Percentiles rank a stretch among this genome's conserved stretches.
Evolutionary conservation across 2,113 vertebrate genomes (phyloP).

Genomic region (Gobiocypris rarus): DNA sequence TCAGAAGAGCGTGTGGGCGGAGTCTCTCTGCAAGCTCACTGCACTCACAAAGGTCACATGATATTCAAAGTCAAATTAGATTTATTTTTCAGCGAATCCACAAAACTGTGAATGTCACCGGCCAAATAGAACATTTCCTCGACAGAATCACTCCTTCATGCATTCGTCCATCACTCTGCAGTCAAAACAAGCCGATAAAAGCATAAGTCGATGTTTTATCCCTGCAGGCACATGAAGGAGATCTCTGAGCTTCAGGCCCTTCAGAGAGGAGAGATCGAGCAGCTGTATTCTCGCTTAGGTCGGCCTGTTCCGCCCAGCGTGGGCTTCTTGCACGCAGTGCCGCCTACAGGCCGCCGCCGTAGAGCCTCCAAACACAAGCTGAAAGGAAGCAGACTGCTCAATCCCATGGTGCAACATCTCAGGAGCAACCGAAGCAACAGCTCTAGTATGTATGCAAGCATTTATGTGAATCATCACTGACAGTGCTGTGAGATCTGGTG

Average conservation of each 20-base stretch:
- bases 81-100: no score
- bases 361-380: slow-evolving; percentile 90
- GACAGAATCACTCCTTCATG: no score
- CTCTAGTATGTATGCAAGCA: slow-evolving; percentile 63
- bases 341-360: slow-evolving; percentile 84
- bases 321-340: slow-evolving; percentile 85
- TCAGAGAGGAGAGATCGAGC: slow-evolving; percentile 93
- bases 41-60: no score
- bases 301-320: slow-evolving; percentile 87
- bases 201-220: slow-evolving; percentile 67
- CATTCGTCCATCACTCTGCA: no score
- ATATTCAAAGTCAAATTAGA: no score
- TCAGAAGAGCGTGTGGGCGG: no score
- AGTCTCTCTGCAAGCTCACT: no score
- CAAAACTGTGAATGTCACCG: no score
- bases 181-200: no score
- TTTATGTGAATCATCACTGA: slow-evolving; percentile 19
- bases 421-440: slow-evolving; percentile 69
- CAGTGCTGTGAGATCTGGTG: no score
- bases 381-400: slow-evolving; percentile 90
- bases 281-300: slow-evolving; percentile 86
- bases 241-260: slow-evolving; percentile 94
- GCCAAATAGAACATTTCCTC: no score
- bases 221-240: slow-evolving; percentile 91
- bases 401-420: slow-evolving; percentile 93